Evolutionary conservation across 2,113 vertebrate species (phyloP).

Genomic region (Microtus oregoni): DNA sequence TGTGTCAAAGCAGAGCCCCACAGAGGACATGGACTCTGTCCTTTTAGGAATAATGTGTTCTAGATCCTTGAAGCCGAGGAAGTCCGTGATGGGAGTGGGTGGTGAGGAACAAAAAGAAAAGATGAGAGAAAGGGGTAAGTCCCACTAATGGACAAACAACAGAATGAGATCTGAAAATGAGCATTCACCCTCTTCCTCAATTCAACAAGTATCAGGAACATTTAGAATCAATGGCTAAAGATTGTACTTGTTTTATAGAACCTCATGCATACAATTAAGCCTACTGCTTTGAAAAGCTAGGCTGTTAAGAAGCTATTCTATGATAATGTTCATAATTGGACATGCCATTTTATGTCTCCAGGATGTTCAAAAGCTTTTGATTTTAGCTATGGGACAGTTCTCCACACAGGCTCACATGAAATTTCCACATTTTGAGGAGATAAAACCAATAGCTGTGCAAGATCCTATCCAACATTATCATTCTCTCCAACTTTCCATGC

Average conservation of each 20-base stretch:
- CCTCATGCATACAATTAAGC: not conserved
- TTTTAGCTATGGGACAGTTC: not conserved
- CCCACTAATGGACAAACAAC: not conserved
- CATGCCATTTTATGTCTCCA: not conserved
- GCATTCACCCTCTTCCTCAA: not conserved
- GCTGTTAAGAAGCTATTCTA: constrained; percentile 12
- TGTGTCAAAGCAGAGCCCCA: not conserved
- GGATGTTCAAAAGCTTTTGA: not conserved
- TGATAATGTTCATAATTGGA: not conserved
- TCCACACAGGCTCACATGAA: not conserved
- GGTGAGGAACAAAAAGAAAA: not conserved
- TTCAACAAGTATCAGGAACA: not conserved
- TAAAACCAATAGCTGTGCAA: constrained; percentile 14
- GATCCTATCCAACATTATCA: not conserved
- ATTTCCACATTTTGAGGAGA: not conserved
- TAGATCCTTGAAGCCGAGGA: not conserved
- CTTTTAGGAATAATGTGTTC: not conserved
- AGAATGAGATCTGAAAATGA: not conserved
- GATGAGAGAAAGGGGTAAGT: not conserved
- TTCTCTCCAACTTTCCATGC: not conserved
- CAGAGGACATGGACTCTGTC: not conserved
- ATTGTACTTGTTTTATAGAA: not conserved
- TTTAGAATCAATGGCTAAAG: not conserved
- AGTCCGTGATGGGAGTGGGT: not conserved
- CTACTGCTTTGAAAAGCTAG: constrained; percentile 30